Percentiles rank a stretch among this genome's conserved stretches.
Conservation (phyloP, 2,888 invertebrate species). For the Hanleya hanleyi region DNA sequence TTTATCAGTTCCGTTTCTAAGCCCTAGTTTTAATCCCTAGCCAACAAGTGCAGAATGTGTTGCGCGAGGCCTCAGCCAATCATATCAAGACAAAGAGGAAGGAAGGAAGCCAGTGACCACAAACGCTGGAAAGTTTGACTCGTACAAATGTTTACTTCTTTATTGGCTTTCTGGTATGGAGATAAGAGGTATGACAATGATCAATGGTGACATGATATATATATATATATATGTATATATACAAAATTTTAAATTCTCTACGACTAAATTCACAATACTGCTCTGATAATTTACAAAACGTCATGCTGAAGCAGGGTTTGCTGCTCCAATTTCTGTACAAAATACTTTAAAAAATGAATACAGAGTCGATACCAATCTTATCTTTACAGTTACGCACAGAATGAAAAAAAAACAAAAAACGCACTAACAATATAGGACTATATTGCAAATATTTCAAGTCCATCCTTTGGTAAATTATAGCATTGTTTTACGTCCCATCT, state of each 20-base stretch:
- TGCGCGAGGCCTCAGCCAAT: not conserved
- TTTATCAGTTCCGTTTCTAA: no score
- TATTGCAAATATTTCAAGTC: no score
- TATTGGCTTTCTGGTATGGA: not conserved
- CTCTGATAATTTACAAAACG: not conserved
- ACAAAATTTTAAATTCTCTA: no score
- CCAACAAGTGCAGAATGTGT: constrained; percentile 39
- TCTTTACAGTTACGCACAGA: not conserved
- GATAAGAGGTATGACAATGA: not conserved
- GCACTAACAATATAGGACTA: no score
- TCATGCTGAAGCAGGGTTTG: not conserved
- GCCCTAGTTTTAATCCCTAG: no score
- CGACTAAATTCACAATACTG: constrained; percentile 8
- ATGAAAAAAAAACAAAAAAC: not conserved
- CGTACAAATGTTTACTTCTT: not conserved
- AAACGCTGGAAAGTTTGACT: not conserved
- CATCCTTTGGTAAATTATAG: no score
- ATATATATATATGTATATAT: no score
- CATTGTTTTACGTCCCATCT: not conserved
- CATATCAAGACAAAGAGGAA: not conserved
- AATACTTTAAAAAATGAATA: not conserved
- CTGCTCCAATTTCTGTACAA: no score
- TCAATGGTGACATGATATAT: not conserved
- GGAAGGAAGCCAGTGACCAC: not conserved
- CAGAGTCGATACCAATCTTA: not conserved